Evolutionary conservation across 2,797 vertebrate genomes (phyloP).

Genomic region (Hyperoplus lanceolatus): DNA sequence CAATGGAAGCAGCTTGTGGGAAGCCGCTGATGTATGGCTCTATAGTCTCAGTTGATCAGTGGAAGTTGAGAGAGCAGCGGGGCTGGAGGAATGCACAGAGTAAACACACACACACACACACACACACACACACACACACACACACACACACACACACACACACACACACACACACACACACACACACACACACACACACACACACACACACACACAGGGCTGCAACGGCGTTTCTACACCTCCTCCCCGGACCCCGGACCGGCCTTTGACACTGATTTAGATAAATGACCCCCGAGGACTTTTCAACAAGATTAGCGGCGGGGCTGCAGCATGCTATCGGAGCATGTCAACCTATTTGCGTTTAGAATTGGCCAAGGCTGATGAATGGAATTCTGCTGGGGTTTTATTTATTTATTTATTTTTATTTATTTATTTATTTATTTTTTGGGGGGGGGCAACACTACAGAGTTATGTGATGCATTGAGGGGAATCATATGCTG

Average conservation of each 20-base stretch:
- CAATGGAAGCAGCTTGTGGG: constrained; percentile 26
- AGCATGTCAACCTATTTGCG: constrained; percentile 45
- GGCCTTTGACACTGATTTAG: constrained; percentile 87
- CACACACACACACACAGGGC: no score
- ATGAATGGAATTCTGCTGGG: constrained; percentile 32
- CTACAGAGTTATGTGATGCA: neutral
- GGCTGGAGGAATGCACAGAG: constrained; percentile 73
- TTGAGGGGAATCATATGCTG: no score
- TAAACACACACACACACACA: constrained; percentile 67
- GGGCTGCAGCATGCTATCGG: constrained; percentile 21
- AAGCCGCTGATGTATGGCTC: constrained; percentile 48
- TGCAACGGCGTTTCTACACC: constrained; percentile 66
- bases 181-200: no score
- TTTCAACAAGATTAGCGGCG: constrained; percentile 60
- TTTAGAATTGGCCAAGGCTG: constrained; percentile 17
- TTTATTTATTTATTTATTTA: no score
- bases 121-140: no score
- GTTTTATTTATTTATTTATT: neutral
- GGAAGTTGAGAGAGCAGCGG: constrained; percentile 27
- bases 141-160: no score
- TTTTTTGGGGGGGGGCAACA: no score
- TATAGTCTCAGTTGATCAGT: constrained; percentile 31
- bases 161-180: no score
- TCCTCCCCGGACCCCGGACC: constrained; percentile 68
- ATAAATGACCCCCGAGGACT: constrained; percentile 82